Conservation (phyloP, 2,888 invertebrate species). For the Diarsia rubi region DNA sequence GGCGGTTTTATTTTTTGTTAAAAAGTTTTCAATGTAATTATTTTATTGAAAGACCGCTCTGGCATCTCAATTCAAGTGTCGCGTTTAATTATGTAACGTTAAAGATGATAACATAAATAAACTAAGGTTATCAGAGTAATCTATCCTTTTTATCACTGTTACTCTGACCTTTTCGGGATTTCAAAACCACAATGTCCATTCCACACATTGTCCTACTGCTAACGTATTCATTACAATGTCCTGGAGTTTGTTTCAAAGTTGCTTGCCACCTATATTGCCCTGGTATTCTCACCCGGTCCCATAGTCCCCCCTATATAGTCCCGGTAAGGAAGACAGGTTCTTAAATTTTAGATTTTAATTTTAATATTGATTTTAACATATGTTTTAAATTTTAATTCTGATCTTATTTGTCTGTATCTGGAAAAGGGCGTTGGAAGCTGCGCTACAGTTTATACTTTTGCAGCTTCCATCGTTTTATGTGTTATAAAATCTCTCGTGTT, state of each 20-base stretch:
- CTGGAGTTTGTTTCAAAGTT: neutral
- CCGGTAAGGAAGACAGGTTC: constrained; percentile 26
- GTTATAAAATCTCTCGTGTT: no score
- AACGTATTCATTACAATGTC: neutral
- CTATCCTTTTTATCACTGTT: constrained; percentile 10
- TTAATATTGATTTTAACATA: no score
- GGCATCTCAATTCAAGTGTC: neutral
- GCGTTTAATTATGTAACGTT: neutral
- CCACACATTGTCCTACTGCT: neutral
- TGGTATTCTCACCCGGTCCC: constrained; percentile 8
- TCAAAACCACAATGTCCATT: constrained; percentile 1
- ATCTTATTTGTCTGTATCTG: no score
- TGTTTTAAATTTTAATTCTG: no score
- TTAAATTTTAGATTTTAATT: no score
- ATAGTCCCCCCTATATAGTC: no score
- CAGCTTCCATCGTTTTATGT: no score
- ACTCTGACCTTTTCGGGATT: constrained; percentile 4
- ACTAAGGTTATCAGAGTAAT: neutral
- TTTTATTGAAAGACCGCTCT: neutral
- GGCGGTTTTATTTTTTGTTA: no score
- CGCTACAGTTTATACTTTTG: no score
- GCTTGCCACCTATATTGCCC: neutral
- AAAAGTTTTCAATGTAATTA: no score
- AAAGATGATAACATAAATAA: neutral
- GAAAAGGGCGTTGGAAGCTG: no score